Evolutionary conservation across 2,888 invertebrate genomes (phyloP).

Genomic region (Cosmia pyralina): DNA sequence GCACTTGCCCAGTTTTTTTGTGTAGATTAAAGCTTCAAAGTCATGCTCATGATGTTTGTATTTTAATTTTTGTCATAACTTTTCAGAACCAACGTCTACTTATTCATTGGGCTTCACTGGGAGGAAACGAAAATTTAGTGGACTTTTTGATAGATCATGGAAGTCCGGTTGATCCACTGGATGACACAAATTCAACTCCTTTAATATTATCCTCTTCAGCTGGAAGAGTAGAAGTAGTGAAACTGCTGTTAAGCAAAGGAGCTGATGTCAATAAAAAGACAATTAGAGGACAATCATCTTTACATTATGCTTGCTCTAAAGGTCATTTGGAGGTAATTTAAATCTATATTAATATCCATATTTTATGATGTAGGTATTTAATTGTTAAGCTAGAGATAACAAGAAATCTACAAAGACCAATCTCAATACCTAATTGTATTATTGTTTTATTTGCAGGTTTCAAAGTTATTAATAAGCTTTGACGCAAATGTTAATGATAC

Average conservation of each 20-base stretch:
- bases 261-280: conserved; percentile 94
- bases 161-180: conserved; percentile 92
- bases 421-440: background rate
- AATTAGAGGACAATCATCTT: conserved; percentile 93
- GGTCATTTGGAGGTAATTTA: conserved; percentile 92
- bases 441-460: conserved; percentile 88
- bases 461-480: conserved; percentile 91
- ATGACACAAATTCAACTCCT: conserved; percentile 95
- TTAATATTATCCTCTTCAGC: conserved; percentile 95
- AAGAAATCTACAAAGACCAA: background rate
- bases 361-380: background rate
- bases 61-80: background rate
- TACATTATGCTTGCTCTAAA: conserved; percentile 97
- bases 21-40: background rate
- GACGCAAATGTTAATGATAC: conserved; percentile 93
- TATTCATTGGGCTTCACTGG: conserved; percentile 95
- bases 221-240: conserved; percentile 92
- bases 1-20: background rate
- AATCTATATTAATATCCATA: background rate
- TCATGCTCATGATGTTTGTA: background rate
- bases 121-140: conserved; percentile 94
- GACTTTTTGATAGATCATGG: conserved; percentile 92
- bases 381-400: background rate
- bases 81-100: conserved; percentile 93
- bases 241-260: conserved; percentile 91